These are phyloP conservation scores for Camponotus fellah DNA, from an alignment of 2,888 invertebrate genomes.

Conservation along the genomic window DNA sequence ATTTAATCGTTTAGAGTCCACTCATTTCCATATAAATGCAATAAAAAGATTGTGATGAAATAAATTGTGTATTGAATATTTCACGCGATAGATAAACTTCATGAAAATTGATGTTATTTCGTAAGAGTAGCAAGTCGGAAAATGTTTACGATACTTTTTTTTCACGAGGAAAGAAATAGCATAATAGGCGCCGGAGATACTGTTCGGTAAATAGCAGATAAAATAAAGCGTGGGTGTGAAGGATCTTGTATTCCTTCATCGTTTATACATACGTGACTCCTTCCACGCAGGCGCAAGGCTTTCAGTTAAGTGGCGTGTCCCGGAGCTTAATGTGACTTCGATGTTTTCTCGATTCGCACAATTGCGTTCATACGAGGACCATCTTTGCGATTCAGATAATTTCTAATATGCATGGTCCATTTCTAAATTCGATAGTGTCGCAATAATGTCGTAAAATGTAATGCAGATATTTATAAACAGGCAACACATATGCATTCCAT, in stretches of 20 bases:
- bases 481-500: not conserved
- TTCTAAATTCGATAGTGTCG: constrained; percentile 34
- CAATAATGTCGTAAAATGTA: constrained; percentile 10
- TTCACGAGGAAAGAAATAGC: constrained; percentile 5
- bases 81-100: not conserved
- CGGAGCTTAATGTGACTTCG: constrained; percentile 66
- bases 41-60: not conserved
- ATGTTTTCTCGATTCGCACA: constrained; percentile 64
- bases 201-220: constrained; percentile 48
- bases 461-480: constrained; percentile 26
- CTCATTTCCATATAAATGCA: not conserved
- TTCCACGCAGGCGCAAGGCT: constrained; percentile 49
- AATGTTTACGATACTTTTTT: constrained; percentile 35
- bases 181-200: constrained; percentile 14
- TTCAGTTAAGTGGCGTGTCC: constrained; percentile 64
- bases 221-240: constrained; percentile 65
- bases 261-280: constrained; percentile 30
- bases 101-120: not conserved
- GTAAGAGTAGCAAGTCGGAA: constrained; percentile 8
- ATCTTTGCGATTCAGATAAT: constrained; percentile 21
- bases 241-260: constrained; percentile 51
- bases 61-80: constrained; percentile 21
- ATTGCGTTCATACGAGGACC: not conserved
- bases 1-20: not conserved
- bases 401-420: constrained; percentile 9